phyloP scores from a whole-genome alignment of 2,113 vertebrate genomes.

The Lamprologus sp. region DNA sequence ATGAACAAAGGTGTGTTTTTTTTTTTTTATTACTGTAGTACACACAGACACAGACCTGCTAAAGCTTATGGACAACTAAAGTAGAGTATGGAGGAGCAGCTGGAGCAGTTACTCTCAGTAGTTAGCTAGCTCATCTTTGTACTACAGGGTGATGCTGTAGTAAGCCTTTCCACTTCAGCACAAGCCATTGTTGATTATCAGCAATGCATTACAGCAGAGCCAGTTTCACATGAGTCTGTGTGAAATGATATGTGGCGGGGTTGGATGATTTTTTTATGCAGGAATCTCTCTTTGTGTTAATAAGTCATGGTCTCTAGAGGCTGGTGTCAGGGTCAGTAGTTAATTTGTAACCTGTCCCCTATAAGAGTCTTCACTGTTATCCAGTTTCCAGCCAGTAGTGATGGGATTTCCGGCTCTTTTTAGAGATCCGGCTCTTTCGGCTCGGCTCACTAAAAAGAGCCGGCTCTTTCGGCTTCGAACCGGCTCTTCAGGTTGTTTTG shows the following conservation, averaged over 20 bases:
- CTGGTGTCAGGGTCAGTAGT: not conserved
- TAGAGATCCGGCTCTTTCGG: no score
- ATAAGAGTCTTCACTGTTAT: not conserved
- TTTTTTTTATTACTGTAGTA: not conserved
- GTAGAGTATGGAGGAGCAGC: not conserved
- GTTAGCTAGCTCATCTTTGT: constrained; percentile 5
- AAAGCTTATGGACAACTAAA: not conserved
- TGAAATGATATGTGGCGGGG: constrained; percentile 36
- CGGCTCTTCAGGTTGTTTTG: no score
- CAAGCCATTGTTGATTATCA: constrained; percentile 16
- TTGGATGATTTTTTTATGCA: constrained; percentile 31
- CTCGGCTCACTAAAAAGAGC: no score
- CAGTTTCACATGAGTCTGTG: constrained; percentile 1
- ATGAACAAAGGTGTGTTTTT: constrained; percentile 7
- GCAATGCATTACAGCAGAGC: constrained; percentile 39
- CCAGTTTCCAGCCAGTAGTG: not conserved
- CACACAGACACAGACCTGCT: not conserved
- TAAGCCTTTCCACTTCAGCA: constrained; percentile 26
- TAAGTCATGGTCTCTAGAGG: not conserved
- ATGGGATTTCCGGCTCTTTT: no score
- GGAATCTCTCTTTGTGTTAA: not conserved
- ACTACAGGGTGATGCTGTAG: constrained; percentile 35
- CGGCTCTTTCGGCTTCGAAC: no score
- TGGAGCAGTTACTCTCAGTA: not conserved
- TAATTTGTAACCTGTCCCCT: constrained; percentile 19